Base-by-base conservation (phyloP, 2,888 invertebrate species). In the Drosophila mettleri region DNA sequence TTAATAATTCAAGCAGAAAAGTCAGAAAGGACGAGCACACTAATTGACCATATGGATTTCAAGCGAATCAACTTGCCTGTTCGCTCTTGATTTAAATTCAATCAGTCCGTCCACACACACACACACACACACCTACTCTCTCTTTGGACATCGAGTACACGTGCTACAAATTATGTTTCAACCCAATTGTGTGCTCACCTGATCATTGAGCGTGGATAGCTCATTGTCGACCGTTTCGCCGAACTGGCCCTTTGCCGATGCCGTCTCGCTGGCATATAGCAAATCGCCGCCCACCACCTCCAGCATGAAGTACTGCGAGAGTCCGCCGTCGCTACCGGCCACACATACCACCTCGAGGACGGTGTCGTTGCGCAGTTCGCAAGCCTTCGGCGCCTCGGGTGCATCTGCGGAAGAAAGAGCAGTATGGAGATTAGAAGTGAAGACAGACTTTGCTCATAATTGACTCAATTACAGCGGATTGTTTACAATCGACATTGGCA, bases 271-370 rank as follows among this genome's bases (percentile, higher is more conserved):
- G 81, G 94, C 93, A 59, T 92, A 92, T 10, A 92, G 84, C 48
- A 92, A 88, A 92, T 95, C 94, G 89, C 91, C 92, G 41, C 94
- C 95, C 90, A 94, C 93, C 79, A 96, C 96, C 92, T 97, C 97
- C 76, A 97, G 93, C 59, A 97, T 93, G 92, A 97, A 97, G 92
- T 95, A 95, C 91, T 97, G 97, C 29, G 95, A 94, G 48, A 96
- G 93, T 14, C 97, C 97, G 6, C 97, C 97, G 89, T 96, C 96
- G 89, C 95, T 94, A 45, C 97, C 96, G 0, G 97, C 95, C 74
- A 94, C 93, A 92, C 97, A 97, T 75, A 94, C 94, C 74, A 96
- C 94, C 90, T 95, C 94, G 49, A 96, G 91, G 27, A 91, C 83
- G 59, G 94, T 95, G 86, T 95, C 94, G 91, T 96, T 95, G 70